Conservation (phyloP, 2,797 vertebrate species). For the Periophthalmus magnuspinnatus region DNA sequence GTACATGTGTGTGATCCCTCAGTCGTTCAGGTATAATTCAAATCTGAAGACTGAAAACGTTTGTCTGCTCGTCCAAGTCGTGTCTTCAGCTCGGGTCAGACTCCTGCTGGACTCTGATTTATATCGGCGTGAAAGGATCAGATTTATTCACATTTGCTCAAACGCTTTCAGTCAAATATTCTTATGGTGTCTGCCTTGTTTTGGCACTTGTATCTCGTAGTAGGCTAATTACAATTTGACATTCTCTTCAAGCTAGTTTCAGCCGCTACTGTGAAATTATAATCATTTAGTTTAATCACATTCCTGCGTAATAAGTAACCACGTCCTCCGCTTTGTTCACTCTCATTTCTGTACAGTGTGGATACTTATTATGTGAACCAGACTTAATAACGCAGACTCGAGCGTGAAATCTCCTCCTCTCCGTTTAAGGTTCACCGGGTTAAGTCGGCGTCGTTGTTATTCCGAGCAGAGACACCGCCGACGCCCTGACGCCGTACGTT, state of each 20-base stretch:
- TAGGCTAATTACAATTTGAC: background rate
- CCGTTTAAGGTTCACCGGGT: conserved; percentile 42
- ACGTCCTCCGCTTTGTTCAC: conserved; percentile 2
- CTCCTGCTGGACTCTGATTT: too few relatives aligned
- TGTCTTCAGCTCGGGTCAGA: too few relatives aligned
- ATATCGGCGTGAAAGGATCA: too few relatives aligned
- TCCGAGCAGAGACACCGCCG: conserved; percentile 42
- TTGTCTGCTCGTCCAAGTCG: too few relatives aligned
- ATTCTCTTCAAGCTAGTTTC: background rate
- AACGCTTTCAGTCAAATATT: too few relatives aligned
- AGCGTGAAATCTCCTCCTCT: conserved; percentile 29
- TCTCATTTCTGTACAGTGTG: conserved; percentile 13
- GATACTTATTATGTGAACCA: conserved; percentile 32
- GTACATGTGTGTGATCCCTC: too few relatives aligned
- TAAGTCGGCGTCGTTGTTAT: conserved; percentile 55
- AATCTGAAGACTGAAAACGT: too few relatives aligned
- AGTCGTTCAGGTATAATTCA: too few relatives aligned
- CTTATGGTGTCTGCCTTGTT: background rate
- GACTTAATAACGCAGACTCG: conserved; percentile 26
- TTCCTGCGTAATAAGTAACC: conserved; percentile 7
- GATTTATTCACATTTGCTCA: too few relatives aligned
- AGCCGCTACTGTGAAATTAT: background rate
- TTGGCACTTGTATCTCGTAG: background rate
- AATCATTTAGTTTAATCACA: conserved; percentile 8
- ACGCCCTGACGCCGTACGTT: conserved; percentile 27